Conservation (phyloP, 2,888 invertebrate species). For the Dynastes grantii region DNA sequence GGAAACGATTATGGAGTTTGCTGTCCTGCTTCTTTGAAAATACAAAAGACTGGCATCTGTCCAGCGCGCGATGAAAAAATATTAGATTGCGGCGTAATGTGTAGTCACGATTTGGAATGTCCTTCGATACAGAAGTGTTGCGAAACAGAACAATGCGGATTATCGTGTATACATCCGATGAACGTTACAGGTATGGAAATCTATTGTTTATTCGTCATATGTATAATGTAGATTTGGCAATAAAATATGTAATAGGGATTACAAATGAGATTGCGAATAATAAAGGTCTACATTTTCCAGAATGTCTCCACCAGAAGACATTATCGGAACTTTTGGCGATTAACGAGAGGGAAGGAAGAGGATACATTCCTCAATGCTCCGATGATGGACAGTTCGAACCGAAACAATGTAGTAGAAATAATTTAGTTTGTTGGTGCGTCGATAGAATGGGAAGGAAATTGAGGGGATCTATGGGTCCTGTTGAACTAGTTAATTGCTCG, state of each 20-base stretch:
- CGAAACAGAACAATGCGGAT: constrained; percentile 81
- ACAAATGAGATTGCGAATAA: neutral
- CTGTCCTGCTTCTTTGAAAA: constrained; percentile 84
- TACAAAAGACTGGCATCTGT: constrained; percentile 86
- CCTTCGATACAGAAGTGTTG: constrained; percentile 89
- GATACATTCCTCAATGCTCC: constrained; percentile 88
- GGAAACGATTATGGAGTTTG: constrained; percentile 92
- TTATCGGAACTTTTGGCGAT: constrained; percentile 84
- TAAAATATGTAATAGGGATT: neutral
- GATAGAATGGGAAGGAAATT: constrained; percentile 85
- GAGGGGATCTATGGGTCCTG: constrained; percentile 85
- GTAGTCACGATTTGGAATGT: constrained; percentile 87
- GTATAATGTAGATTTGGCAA: constrained; percentile 29
- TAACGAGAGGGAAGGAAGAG: constrained; percentile 85
- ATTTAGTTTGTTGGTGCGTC: constrained; percentile 91
- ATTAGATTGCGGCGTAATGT: constrained; percentile 77
- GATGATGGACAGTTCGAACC: constrained; percentile 81
- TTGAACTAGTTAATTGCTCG: constrained; percentile 79
- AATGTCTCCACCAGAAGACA: constrained; percentile 85
- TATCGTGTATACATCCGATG: constrained; percentile 81
- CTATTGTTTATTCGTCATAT: constrained; percentile 4
- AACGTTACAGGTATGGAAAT: constrained; percentile 78
- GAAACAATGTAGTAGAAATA: constrained; percentile 88
- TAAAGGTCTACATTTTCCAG: constrained; percentile 60
- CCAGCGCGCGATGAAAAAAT: constrained; percentile 72